Evolutionary conservation across 2,113 vertebrate species (phyloP), one percentile per base, ranked within the genome.

Genomic region (Cathartes aura): DNA sequence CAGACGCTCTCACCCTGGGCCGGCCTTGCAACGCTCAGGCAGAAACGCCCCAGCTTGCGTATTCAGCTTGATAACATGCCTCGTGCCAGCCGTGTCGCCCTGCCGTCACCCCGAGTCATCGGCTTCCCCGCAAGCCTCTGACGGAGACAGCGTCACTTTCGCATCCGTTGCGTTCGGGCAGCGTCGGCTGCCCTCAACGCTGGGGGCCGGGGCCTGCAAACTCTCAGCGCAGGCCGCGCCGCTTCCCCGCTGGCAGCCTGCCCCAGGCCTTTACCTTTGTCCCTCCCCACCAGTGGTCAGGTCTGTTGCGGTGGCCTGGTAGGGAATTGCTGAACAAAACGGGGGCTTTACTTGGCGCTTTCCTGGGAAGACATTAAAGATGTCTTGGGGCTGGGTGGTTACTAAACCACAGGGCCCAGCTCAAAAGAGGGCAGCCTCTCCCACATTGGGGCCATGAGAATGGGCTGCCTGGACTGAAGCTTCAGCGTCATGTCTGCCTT

Each of bases 171-270:
- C 2, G 2, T 36, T 48, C 1, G 4, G 20, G 36, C 29, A 3
- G 47, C 1, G 23, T 14, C 15, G 2, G 62, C 42, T 22, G 40
- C 55, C 29, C 11, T 34, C 52, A 27, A 3, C 36, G 4, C 29
- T 1, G 17, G 15, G 16, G 38, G 6, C 27, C 59, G 3, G 3
- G 43, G 59, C 32, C 36, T 12, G 42, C 32, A 36, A 22, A 38
- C 2, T 2, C 47, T 18, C 11, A 2, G 38, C 5, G 7, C 4
- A 2, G n/a, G 13, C 29, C 16, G 5, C 1, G 3, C 45, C 5
- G 1, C 40, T 53, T 30, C 20, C 56, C 19, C 1, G 3, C 20
- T 8, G 0, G 30, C 59, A 27, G 34, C 34, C 29, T 9, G 30
- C 36, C 30, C 30, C 19, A 7, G 8, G 15, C 58, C 34, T 38